Evolutionary conservation across 2,888 invertebrate genomes (phyloP).

Genomic region (Drosophila sordidula): DNA sequence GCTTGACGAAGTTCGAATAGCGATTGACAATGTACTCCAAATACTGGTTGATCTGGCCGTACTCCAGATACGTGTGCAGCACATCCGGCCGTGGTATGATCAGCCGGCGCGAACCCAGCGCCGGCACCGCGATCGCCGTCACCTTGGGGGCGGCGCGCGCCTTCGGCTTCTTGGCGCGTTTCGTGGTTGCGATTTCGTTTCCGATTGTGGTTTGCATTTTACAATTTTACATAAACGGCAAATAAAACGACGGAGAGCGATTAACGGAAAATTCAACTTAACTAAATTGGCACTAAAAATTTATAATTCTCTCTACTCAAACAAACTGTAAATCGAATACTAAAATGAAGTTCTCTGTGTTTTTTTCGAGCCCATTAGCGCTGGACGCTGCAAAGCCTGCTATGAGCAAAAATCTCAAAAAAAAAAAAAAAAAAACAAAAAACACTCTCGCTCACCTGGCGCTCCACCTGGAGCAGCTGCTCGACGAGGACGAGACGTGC

Average conservation of each 20-base stretch:
- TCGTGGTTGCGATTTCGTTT: slow-evolving; percentile 44
- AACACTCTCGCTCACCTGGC: slow-evolving; percentile 51
- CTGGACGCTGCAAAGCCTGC: slow-evolving; percentile 44
- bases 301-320: slow-evolving; percentile 18
- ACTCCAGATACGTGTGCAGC: slow-evolving; percentile 76
- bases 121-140: not conserved
- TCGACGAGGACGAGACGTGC: slow-evolving; percentile 69
- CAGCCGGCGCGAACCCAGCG: slow-evolving; percentile 42
- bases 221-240: not conserved
- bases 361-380: too few species aligned
- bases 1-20: slow-evolving; percentile 75
- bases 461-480: slow-evolving; percentile 65
- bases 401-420: slow-evolving; percentile 17
- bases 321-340: slow-evolving; percentile 12
- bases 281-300: slow-evolving; percentile 28
- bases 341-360: not conserved
- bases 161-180: slow-evolving; percentile 56
- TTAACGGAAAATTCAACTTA: not conserved
- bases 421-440: too few species aligned
- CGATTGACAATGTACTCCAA: slow-evolving; percentile 79
- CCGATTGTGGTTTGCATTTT: slow-evolving; percentile 44
- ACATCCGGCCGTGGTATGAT: slow-evolving; percentile 79
- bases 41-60: slow-evolving; percentile 82
- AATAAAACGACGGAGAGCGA: not conserved
- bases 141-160: slow-evolving; percentile 19